Percentiles rank a stretch among this genome's conserved stretches.
Conservation (phyloP, 2,797 vertebrate species). For the Diplodus sargus region DNA sequence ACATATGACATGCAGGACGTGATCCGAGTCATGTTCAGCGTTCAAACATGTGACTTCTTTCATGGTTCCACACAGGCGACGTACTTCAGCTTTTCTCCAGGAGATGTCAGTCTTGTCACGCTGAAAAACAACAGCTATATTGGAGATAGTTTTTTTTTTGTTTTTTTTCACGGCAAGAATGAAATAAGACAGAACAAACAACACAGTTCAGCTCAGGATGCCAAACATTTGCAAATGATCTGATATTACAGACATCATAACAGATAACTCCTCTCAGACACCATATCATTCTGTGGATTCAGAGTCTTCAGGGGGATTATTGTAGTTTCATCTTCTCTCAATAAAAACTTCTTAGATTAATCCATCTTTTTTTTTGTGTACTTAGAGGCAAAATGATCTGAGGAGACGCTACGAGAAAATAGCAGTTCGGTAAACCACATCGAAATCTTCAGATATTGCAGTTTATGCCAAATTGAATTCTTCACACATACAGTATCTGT, state of each 20-base stretch:
- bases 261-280: slow-evolving; percentile 1
- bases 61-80: background rate
- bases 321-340: background rate
- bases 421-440: background rate
- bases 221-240: background rate
- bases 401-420: background rate
- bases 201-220: background rate
- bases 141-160: background rate
- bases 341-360: background rate
- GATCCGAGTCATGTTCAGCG: background rate
- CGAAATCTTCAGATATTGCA: background rate
- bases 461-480: slow-evolving; percentile 4
- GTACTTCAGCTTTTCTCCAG: slow-evolving; percentile 55
- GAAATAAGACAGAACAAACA: slow-evolving; percentile 20
- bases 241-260: background rate
- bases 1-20: background rate
- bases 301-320: background rate
- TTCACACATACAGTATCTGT: background rate
- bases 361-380: background rate
- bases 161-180: background rate
- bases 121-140: background rate
- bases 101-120: slow-evolving; percentile 70
- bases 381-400: background rate
- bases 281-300: background rate
- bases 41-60: slow-evolving; percentile 4